Evolutionary conservation across 2,797 vertebrate species (phyloP).

Genomic region (Sarcoramphus papa): DNA sequence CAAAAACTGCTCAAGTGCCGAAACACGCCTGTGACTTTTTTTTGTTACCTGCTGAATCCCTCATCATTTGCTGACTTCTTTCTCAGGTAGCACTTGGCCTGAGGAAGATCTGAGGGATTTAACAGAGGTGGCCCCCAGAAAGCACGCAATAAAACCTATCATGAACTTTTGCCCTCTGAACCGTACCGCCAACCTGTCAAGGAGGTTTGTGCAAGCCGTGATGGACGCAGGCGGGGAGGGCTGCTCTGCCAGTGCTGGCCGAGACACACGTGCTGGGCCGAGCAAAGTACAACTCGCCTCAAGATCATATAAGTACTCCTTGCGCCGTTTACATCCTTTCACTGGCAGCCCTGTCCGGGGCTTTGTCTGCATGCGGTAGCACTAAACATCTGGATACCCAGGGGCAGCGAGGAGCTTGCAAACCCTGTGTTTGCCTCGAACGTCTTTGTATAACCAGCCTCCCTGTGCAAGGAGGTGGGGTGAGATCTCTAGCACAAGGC

Average conservation of each 20-base stretch:
- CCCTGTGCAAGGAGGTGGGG: not conserved
- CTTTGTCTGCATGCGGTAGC: not conserved
- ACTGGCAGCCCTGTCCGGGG: not conserved
- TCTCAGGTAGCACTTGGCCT: slow-evolving; percentile 23
- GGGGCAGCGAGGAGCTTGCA: not conserved
- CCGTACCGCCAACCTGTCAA: not conserved
- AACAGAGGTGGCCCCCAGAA: not conserved
- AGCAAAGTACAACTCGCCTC: fast-evolving
- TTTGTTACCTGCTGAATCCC: slow-evolving; percentile 14
- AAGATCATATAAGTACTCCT: not conserved
- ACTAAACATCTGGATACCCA: not conserved
- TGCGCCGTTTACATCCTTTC: not conserved
- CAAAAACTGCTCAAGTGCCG: not conserved
- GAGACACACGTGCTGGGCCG: fast-evolving
- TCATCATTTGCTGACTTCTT: not conserved
- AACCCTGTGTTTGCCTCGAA: not conserved
- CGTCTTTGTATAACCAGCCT: not conserved
- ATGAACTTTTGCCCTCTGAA: slow-evolving; percentile 62
- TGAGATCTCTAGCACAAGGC: not conserved
- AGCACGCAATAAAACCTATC: slow-evolving; percentile 42
- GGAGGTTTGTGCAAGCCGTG: slow-evolving; percentile 31
- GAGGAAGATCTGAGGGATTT: slow-evolving; percentile 21
- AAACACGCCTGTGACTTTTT: not conserved
- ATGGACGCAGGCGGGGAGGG: not conserved
- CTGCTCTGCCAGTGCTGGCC: fast-evolving